Evolutionary conservation across 2,797 vertebrate genomes (phyloP), one percentile per base, ranked within the genome.

Genomic region (Sebastes ruberrimus): DNA sequence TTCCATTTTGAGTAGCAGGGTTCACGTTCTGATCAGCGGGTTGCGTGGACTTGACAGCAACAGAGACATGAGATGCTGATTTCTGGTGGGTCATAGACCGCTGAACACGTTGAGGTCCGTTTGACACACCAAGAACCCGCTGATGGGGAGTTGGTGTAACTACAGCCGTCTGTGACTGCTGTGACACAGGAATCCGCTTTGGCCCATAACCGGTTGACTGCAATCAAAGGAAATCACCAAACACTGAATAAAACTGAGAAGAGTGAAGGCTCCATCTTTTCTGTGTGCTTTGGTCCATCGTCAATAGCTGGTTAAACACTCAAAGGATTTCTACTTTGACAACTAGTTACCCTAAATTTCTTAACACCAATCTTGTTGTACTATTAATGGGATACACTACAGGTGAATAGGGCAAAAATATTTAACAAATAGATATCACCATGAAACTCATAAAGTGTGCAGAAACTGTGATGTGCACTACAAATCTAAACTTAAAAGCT

Each of bases 151-250:
- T 88, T 38, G 95, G 95, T 9, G 88, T 87, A 9, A 87, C 90
- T 0, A 67, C 77, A 2, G 78, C 80, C 25, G 83, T 91, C 71
- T 95, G 96, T 0, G 93, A 63, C 32, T 95, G 96, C 3, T 96
- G 96, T 2, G 92, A 82, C 49, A 97, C 92, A 0, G 95, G 96
- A 74, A 99, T 92, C 7, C 98, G 95, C 73, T 94, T 97, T 0
- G 97, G 97, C 23, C 94, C 97, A 6, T 95, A 90, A 0, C 68
- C 57, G 1, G 76, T 75, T 30, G 89, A 20, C 95, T 96, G 82
- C 7, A 86, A 73, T 62, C 2, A 42, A 57, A 77, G 2, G 5
- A n/a, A 14, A 68, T 7, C 9, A 53, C 3, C 10, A 74, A 46
- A 49, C 13, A 64, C 1, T 69, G 2, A 57, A 23, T 73, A 55